Base-by-base conservation (phyloP, 2,888 invertebrate species). In the Caenorhabditis auriculariae region DNA sequence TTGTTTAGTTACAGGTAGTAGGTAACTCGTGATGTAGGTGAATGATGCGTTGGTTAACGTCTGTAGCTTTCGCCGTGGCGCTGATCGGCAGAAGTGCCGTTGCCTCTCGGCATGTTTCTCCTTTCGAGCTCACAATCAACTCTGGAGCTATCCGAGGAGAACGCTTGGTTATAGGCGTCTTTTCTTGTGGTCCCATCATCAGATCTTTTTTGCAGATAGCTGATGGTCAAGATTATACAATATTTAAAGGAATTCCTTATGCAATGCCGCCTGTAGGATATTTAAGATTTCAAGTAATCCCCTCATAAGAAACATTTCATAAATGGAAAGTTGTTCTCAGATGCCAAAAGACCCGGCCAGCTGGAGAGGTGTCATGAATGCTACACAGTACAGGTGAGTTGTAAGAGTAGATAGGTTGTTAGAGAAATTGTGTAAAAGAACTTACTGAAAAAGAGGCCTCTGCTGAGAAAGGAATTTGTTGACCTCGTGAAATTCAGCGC, bases 351-450 rank as follows among this genome's bases (percentile, higher is more conserved):
- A 72, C 26, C 81, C 81, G 27, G 79, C 81, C 9, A 73, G 67
- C 52, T 81, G 81, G 81, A 45, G 78, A 38, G 81, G 81, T 19
- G 77, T 80, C 0, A 82, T 82, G 81, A 81, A 81, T 52, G 80
- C 81, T 3, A 81, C 81, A 3, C 76, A 78, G 46, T 81, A 75
- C 52, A 64, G 76, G 53, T 73, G 17, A 35, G n/a, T 35, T 35
- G 44, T n/a, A n/a, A n/a, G n/a, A n/a, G n/a, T n/a, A n/a, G n/a
- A n/a, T n/a, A n/a, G n/a, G n/a, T n/a, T n/a, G n/a, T n/a, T n/a
- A n/a, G n/a, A n/a, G n/a, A n/a, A n/a, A n/a, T n/a, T n/a, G n/a
- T n/a, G n/a, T n/a, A n/a, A n/a, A n/a, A n/a, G n/a, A n/a, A n/a
- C n/a, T n/a, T n/a, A n/a, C n/a, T n/a, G n/a, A n/a, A n/a, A n/a